Evolutionary conservation across 2,888 invertebrate genomes (phyloP).

Genomic region (Hirtodrosophila confusa): DNA sequence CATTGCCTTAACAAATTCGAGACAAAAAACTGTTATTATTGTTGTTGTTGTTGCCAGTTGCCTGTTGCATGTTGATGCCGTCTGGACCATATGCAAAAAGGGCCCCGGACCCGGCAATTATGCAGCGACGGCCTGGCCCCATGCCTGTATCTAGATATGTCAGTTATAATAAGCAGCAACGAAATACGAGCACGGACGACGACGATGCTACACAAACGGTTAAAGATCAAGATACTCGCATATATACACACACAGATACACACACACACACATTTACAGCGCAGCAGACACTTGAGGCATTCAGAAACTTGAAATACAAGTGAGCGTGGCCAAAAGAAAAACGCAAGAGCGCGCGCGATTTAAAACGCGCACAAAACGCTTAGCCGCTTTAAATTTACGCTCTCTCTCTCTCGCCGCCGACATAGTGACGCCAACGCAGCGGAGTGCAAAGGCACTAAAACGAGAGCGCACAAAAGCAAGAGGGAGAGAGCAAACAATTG

Average conservation of each 20-base stretch:
- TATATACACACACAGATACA: slow-evolving; percentile 18
- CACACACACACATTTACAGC: slow-evolving; percentile 21
- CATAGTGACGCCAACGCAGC: slow-evolving; percentile 40
- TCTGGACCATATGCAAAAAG: slow-evolving; percentile 51
- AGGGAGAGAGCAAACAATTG: slow-evolving; percentile 1
- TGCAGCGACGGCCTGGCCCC: slow-evolving; percentile 37
- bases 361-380: slow-evolving; percentile 37
- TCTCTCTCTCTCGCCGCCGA: slow-evolving; percentile 31
- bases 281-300: slow-evolving; percentile 34
- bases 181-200: slow-evolving; percentile 63
- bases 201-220: slow-evolving; percentile 48
- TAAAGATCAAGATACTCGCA: slow-evolving; percentile 61
- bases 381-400: background rate
- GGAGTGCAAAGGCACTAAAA: slow-evolving; percentile 12
- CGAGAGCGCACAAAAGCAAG: slow-evolving; percentile 1
- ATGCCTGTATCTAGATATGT: slow-evolving; percentile 66
- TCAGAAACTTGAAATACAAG: slow-evolving; percentile 70
- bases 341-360: slow-evolving; percentile 40
- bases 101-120: slow-evolving; percentile 51
- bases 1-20: slow-evolving; percentile 53
- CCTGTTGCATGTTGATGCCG: slow-evolving; percentile 27
- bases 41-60: slow-evolving; percentile 14
- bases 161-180: slow-evolving; percentile 73
- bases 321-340: slow-evolving; percentile 49
- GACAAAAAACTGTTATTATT: slow-evolving; percentile 52